Evolutionary conservation across 2,113 vertebrate species (phyloP).

Genomic region (Taurulus bubalis): DNA sequence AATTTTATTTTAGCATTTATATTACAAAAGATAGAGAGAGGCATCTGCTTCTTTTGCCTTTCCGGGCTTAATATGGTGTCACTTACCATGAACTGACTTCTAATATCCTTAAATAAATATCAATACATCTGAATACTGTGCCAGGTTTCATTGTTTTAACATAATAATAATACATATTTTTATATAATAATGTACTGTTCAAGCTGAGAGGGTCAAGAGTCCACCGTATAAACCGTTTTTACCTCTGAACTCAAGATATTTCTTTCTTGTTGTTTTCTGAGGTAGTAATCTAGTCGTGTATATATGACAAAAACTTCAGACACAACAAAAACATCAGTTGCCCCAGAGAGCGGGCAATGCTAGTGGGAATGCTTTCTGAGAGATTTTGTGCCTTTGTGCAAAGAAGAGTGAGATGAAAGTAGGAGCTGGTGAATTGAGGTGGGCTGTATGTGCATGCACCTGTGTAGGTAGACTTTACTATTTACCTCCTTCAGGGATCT

Average conservation of each 20-base stretch:
- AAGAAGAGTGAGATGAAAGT: constrained; percentile 67
- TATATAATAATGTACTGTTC: not conserved
- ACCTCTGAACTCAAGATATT: not conserved
- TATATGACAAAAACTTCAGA: constrained; percentile 45
- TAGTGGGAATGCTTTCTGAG: constrained; percentile 68
- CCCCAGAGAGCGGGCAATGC: constrained; percentile 59
- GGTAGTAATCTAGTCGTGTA: not conserved
- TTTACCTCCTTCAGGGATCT: constrained; percentile 70
- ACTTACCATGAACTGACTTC: not conserved
- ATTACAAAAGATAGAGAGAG: not conserved
- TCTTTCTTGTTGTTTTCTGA: constrained; percentile 13
- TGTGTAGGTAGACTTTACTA: constrained; percentile 69
- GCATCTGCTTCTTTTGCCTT: not conserved
- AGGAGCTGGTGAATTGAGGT: constrained; percentile 45
- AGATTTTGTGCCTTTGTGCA: constrained; percentile 75
- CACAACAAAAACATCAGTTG: constrained; percentile 56
- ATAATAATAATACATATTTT: not conserved
- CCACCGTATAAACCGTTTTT: not conserved
- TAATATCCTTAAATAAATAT: not conserved
- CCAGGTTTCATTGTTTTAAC: not conserved
- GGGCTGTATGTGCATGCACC: constrained; percentile 40
- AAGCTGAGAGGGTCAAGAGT: not conserved
- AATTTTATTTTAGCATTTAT: not conserved
- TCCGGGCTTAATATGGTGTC: not conserved
- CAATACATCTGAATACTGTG: not conserved